A percentile compares a stretch with the other conserved stretches of the same genome.
Evolutionary conservation across 2,797 vertebrate species (phyloP).

Genomic region (Xenopus petersii): DNA sequence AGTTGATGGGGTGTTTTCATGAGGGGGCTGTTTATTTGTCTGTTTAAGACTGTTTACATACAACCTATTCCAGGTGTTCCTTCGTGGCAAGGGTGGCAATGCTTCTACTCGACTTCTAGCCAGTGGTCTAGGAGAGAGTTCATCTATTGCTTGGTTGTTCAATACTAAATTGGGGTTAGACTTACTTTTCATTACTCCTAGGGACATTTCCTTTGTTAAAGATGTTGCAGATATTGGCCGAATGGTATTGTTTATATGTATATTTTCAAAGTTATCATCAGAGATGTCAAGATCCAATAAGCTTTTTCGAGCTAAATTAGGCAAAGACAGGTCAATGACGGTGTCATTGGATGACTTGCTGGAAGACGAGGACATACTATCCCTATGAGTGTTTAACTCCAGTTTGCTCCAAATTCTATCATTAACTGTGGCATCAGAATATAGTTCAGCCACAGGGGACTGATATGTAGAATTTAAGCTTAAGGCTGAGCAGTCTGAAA

Average conservation of each 20-base stretch:
- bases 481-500: constrained; percentile 45
- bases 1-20: constrained; percentile 42
- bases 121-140: constrained; percentile 67
- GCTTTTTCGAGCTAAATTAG: constrained; percentile 79
- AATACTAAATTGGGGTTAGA: constrained; percentile 85
- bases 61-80: constrained; percentile 82
- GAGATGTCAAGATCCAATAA: constrained; percentile 64
- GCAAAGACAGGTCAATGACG: constrained; percentile 84
- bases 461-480: constrained; percentile 43
- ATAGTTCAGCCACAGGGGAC: constrained; percentile 73
- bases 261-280: constrained; percentile 55
- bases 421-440: constrained; percentile 76
- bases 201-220: constrained; percentile 47
- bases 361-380: constrained; percentile 90
- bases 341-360: constrained; percentile 93
- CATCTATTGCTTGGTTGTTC: constrained; percentile 55
- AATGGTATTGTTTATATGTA: constrained; percentile 52
- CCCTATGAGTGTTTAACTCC: constrained; percentile 73
- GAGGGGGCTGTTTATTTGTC: constrained; percentile 59
- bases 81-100: constrained; percentile 62
- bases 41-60: constrained; percentile 81
- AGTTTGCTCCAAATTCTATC: constrained; percentile 89
- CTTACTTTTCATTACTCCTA: constrained; percentile 80
- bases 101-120: constrained; percentile 51
- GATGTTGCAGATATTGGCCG: constrained; percentile 58